phyloP scores from a whole-genome alignment of 2,113 vertebrate genomes.

The Rostratula benghalensis region DNA sequence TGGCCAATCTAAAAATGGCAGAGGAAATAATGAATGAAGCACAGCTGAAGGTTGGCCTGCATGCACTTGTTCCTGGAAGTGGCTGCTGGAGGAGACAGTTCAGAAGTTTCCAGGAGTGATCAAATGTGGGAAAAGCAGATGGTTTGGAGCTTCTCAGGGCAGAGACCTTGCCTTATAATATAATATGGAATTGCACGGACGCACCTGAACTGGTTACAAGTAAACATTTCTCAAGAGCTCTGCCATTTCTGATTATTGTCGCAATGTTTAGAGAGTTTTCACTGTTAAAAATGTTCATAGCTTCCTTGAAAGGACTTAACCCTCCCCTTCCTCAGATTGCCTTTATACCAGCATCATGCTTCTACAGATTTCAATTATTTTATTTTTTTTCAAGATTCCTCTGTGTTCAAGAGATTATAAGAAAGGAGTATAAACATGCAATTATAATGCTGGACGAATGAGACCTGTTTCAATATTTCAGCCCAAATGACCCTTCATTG shows the following conservation, averaged over 20 bases:
- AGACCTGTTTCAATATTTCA: neutral
- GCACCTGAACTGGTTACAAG: neutral
- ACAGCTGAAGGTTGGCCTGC: neutral
- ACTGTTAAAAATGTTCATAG: neutral
- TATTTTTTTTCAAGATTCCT: neutral
- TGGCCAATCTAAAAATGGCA: neutral
- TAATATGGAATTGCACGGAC: neutral
- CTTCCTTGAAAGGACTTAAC: neutral
- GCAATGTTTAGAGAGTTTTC: neutral
- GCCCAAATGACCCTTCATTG: neutral
- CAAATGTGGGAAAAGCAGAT: neutral
- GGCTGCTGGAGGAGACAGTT: neutral
- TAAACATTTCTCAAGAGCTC: neutral
- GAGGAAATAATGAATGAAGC: neutral
- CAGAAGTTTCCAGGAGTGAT: neutral
- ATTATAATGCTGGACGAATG: slow-evolving; percentile 4
- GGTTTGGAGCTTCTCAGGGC: neutral
- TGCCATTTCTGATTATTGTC: neutral
- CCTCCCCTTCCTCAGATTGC: neutral
- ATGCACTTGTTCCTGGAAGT: neutral
- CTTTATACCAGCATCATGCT: neutral
- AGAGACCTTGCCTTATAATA: neutral
- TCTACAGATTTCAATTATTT: slow-evolving; percentile 14
- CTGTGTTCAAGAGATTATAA: neutral
- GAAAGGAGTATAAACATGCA: neutral